These are phyloP conservation scores for Apodemia duryi DNA, from an alignment of 2,888 invertebrate genomes.

Conservation along the genomic window DNA sequence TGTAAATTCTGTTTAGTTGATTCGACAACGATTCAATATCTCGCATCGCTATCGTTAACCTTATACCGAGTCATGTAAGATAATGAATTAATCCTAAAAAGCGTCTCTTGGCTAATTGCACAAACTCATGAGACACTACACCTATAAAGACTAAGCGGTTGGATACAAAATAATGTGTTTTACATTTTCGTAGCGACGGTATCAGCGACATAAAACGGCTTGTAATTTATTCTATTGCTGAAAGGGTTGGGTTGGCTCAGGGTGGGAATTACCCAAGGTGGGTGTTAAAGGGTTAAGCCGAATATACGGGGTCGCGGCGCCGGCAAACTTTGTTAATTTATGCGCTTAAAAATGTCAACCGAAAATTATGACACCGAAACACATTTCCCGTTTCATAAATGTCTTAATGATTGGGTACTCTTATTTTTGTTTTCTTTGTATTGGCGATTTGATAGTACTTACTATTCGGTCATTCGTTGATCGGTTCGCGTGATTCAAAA, in stretches of 20 bases:
- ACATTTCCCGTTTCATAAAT: constrained; percentile 71
- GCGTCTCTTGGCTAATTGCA: constrained; percentile 71
- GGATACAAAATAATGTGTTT: constrained; percentile 78
- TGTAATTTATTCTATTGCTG: constrained; percentile 80
- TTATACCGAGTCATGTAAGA: constrained; percentile 5
- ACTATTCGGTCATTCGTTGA: no score
- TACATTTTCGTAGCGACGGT: constrained; percentile 74
- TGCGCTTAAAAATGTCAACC: constrained; percentile 80
- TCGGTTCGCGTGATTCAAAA: no score
- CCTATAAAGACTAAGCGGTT: constrained; percentile 76
- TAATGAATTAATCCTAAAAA: constrained; percentile 59
- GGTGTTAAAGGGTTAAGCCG: constrained; percentile 80
- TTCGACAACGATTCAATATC: constrained; percentile 1
- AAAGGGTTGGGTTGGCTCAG: constrained; percentile 71
- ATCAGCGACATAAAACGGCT: constrained; percentile 77
- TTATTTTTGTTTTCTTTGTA: neutral
- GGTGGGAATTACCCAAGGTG: constrained; percentile 80
- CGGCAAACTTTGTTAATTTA: constrained; percentile 78
- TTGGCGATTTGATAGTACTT: no score
- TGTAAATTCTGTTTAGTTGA: constrained; percentile 9
- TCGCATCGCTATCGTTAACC: neutral
- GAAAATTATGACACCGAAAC: constrained; percentile 77
- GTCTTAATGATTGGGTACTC: constrained; percentile 42
- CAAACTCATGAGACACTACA: constrained; percentile 69
- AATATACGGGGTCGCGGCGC: constrained; percentile 74